Evolutionary conservation across 2,888 invertebrate genomes (phyloP).

Genomic region (Campoplex nolae): DNA sequence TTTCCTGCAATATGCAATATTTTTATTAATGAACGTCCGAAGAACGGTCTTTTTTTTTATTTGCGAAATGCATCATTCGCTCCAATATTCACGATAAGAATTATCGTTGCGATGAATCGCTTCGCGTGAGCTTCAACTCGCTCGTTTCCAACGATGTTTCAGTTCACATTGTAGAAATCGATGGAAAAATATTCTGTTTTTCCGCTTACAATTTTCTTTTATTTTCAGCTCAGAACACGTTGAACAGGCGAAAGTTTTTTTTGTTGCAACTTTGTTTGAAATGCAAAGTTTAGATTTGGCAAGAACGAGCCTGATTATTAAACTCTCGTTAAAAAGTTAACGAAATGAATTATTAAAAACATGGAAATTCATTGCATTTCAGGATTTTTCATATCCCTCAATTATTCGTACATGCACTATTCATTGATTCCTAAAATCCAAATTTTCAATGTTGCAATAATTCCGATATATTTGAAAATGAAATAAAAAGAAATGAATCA

Average conservation of each 20-base stretch:
- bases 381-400: not conserved
- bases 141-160: slow-evolving; percentile 23
- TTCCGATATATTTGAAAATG: not conserved
- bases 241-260: not conserved
- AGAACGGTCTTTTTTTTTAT: not conserved
- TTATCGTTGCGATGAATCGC: slow-evolving; percentile 30
- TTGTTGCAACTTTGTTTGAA: not conserved
- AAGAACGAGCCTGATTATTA: too few species aligned
- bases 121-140: slow-evolving; percentile 14
- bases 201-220: not conserved
- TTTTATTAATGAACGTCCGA: not conserved
- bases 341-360: not conserved
- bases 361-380: not conserved
- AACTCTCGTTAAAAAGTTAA: not conserved
- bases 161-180: not conserved
- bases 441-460: not conserved
- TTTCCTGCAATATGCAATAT: slow-evolving; percentile 2
- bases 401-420: not conserved
- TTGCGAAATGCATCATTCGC: slow-evolving; percentile 14
- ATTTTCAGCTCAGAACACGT: not conserved
- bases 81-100: not conserved
- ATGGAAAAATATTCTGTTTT: not conserved
- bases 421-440: not conserved
- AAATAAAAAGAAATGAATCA: not conserved
- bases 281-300: not conserved